A percentile compares a stretch with the other conserved stretches of the same genome.
Evolutionary conservation across 2,888 invertebrate species (phyloP).

Genomic region (Arenicola marina): DNA sequence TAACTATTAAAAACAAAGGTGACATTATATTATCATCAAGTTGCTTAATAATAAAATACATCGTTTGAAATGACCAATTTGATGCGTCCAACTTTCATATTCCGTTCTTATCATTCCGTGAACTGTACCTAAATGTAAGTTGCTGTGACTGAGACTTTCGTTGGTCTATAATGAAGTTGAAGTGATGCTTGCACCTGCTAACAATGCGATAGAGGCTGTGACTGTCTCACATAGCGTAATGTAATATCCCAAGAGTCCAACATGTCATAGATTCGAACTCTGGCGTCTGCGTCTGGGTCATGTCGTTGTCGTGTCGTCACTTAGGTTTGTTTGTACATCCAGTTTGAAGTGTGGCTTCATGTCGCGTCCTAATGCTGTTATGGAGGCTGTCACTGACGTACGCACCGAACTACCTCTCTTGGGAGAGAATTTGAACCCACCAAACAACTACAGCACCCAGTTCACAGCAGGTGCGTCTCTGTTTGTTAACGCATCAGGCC

Average conservation of each 20-base stretch:
- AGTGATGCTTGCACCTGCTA: background rate
- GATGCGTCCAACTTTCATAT: too few species aligned
- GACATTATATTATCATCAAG: background rate
- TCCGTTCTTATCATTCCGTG: too few species aligned
- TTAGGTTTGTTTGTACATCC: background rate
- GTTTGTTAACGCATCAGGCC: too few species aligned
- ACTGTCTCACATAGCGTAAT: background rate
- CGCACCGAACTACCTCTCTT: slow-evolving; percentile 45
- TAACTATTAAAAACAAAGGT: background rate
- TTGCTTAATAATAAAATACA: background rate
- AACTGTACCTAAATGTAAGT: background rate
- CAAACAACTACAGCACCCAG: slow-evolving; percentile 41
- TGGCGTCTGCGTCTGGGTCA: background rate
- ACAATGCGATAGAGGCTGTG: too few species aligned
- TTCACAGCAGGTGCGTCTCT: slow-evolving; percentile 44
- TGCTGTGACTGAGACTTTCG: background rate
- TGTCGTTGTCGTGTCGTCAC: background rate
- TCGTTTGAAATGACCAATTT: too few species aligned
- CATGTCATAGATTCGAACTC: too few species aligned
- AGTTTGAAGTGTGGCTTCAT: slow-evolving; percentile 35
- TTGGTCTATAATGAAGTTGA: background rate
- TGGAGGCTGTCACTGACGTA: slow-evolving; percentile 39
- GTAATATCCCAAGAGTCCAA: too few species aligned
- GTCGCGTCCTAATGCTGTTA: slow-evolving; percentile 44
- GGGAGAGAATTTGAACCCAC: slow-evolving; percentile 44